Base-by-base conservation (phyloP, 2,888 invertebrate species). In the Isotomurus palustris region DNA sequence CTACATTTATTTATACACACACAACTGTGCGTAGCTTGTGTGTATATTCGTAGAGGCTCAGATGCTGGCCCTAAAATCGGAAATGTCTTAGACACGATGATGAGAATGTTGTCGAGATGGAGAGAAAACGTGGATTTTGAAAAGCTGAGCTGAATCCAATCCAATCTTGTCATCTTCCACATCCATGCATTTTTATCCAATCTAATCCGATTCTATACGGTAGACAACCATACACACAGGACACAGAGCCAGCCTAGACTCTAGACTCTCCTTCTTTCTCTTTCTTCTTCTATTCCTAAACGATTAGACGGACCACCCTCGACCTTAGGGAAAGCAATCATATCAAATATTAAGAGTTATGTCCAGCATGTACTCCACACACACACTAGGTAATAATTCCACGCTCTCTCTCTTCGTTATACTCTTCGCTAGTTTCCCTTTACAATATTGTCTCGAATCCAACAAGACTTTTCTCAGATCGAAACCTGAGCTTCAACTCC, bases 181-280 rank as follows among this genome's bases (percentile, higher is more conserved):
- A 47, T 47, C 47, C 47, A 47, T 47, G 47, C 47, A 47, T 47
- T 47, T 47, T 47, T 47, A 47, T 47, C 47, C 47, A 47, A 47
- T 47, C 47, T 47, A 27, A 29, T 47, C 47, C 21, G 43, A 43
- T 43, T 24, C n/a, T n/a, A n/a, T n/a, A n/a, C n/a, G n/a, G n/a
- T n/a, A n/a, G n/a, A n/a, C 38, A 38, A 38, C 38, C n/a, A n/a
- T n/a, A n/a, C n/a, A n/a, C 32, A 32, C 32, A 8, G 32, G 32
- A 32, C 32, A 32, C 14, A 8, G 32, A 32, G n/a, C n/a, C n/a
- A n/a, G n/a, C n/a, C n/a, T n/a, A n/a, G n/a, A n/a, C n/a, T n/a
- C n/a, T n/a, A 12, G 32, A 32, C 32, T 32, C 12, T 10, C 32
- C 10, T 32, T 32, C 32, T 32, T 12, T 32, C 12, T 32, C 8